A percentile compares a stretch with the other conserved stretches of the same genome.
Evolutionary conservation across 2,113 vertebrate species (phyloP).

Genomic region (Salvelinus fontinalis): DNA sequence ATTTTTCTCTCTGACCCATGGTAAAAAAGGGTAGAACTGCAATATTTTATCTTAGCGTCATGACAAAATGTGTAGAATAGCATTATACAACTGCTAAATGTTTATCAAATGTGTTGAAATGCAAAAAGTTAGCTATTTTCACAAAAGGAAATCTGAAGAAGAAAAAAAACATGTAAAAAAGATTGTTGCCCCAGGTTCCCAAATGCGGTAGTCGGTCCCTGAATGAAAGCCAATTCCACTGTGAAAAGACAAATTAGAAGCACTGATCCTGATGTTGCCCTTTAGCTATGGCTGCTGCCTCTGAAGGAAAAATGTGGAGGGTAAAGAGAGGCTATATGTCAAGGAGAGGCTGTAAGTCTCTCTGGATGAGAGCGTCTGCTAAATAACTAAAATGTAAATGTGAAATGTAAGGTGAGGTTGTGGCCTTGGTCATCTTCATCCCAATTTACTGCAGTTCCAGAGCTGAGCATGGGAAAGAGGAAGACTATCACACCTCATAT

Average conservation of each 20-base stretch:
- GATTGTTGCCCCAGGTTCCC: not conserved
- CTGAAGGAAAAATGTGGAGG: not conserved
- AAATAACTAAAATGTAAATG: too few species aligned
- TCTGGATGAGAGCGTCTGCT: too few species aligned
- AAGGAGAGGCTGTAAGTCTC: too few species aligned
- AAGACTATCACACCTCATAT: constrained; percentile 38
- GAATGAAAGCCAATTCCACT: not conserved
- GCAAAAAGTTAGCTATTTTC: too few species aligned
- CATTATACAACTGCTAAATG: too few species aligned
- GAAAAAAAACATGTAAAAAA: too few species aligned
- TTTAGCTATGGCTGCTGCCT: not conserved
- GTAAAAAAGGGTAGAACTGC: too few species aligned
- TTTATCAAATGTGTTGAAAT: too few species aligned
- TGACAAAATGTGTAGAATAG: too few species aligned
- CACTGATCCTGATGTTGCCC: not conserved
- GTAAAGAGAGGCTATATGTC: constrained; percentile 22
- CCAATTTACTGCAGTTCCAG: constrained; percentile 22
- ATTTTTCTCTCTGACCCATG: too few species aligned
- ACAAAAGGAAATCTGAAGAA: too few species aligned
- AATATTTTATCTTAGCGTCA: too few species aligned
- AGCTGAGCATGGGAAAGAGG: constrained; percentile 20
- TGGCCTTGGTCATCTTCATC: constrained; percentile 50
- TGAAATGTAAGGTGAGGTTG: constrained; percentile 11
- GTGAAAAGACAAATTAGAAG: not conserved
- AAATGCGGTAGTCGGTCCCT: not conserved